Conservation (phyloP, 2,113 vertebrate genomes). For the Epinephelus moara region DNA sequence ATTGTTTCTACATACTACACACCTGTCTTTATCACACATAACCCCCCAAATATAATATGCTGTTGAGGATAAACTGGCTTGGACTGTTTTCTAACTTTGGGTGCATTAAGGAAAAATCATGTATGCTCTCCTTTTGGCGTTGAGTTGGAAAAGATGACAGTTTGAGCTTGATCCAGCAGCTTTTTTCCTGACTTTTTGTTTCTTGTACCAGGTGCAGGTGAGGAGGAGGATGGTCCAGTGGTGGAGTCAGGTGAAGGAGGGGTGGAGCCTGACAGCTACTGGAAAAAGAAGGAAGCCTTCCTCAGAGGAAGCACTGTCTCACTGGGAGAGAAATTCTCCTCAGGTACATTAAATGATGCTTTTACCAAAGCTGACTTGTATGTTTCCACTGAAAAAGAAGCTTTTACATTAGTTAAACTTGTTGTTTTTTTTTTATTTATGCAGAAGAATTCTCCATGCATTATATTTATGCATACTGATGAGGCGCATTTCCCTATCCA, state of each 20-base stretch:
- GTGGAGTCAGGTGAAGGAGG: conserved; percentile 69
- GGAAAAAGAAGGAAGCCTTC: conserved; percentile 83
- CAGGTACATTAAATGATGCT: conserved; percentile 79
- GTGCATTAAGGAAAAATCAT: neutral
- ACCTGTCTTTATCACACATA: neutral
- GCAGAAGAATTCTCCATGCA: neutral
- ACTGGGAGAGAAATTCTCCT: conserved; percentile 84
- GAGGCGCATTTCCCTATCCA: conserved; percentile 35
- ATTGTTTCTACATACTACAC: conserved; percentile 39
- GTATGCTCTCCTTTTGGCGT: neutral
- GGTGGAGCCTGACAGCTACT: conserved; percentile 79
- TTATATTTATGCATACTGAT: conserved; percentile 54
- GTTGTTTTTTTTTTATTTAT: neutral
- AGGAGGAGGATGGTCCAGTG: conserved; percentile 67
- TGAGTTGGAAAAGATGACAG: neutral
- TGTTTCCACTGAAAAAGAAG: neutral
- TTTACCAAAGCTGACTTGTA: neutral
- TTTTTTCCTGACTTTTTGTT: neutral
- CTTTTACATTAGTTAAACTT: conserved; percentile 9
- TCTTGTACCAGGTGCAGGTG: conserved; percentile 50
- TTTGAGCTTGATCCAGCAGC: conserved; percentile 5
- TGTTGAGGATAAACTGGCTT: conserved; percentile 50
- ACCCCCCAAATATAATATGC: neutral
- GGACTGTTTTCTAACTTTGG: neutral
- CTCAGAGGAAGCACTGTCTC: conserved; percentile 77